A percentile compares a stretch with the other conserved stretches of the same genome.
These are phyloP conservation scores for Fregata magnificens DNA, from an alignment of 2,113 vertebrate genomes.

Conservation along the genomic window DNA sequence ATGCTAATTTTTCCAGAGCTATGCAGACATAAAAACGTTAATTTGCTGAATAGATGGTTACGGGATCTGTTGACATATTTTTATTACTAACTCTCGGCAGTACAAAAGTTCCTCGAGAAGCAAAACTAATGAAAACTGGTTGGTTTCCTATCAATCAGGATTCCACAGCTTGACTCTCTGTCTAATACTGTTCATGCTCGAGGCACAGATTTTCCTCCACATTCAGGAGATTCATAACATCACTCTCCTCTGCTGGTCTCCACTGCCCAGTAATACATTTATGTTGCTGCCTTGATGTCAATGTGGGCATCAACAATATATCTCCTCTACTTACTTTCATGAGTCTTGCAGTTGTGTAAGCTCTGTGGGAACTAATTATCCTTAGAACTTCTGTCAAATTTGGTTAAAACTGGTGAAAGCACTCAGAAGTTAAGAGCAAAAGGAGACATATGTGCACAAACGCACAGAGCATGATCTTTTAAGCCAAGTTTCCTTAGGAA, in stretches of 20 bases:
- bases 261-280: neutral
- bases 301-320: neutral
- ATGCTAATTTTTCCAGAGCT: neutral
- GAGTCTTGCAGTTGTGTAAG: neutral
- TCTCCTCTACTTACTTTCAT: neutral
- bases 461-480: neutral
- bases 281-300: neutral
- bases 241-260: neutral
- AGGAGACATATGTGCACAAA: neutral
- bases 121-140: neutral
- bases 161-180: neutral
- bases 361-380: neutral
- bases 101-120: neutral
- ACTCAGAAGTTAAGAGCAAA: neutral
- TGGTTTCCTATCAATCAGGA: neutral
- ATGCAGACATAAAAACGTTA: neutral
- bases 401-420: neutral
- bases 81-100: neutral
- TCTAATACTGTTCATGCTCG: neutral
- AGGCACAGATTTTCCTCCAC: neutral
- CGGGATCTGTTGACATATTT: neutral
- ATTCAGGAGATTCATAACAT: neutral
- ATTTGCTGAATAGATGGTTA: neutral
- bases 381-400: neutral
- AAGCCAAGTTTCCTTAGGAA: conserved; percentile 19